Base-by-base conservation (phyloP, 2,888 invertebrate genomes). In the Heliconius erato region DNA sequence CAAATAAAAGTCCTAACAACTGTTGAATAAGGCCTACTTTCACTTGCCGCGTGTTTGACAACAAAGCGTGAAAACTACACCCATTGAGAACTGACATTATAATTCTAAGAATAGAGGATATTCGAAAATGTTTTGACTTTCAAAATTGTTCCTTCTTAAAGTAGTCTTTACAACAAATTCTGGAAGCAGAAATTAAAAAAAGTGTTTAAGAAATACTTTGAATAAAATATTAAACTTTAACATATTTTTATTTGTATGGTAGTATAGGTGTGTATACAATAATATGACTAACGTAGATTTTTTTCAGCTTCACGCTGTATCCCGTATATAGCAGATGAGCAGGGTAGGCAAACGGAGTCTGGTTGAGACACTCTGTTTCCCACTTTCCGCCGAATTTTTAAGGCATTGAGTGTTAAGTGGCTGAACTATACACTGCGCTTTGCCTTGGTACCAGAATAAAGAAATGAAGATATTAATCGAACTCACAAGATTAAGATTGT, bases 21-120 rank as follows among this genome's bases (percentile, higher is more conserved):
- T 12, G 3, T 14, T 3, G 1, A 3, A 28, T 32, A 76, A 63
- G 16, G 63, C 14, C n/a, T 40, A 76, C 28, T 76, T 80, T 80
- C 9, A 2, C 3, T 69, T 68, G 35, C 4, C 11, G 23, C 32
- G 3, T 16, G 23, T 28, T 54, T 28, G 28, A 28, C 40, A 44
- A 69, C 28, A 28, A 28, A n/a, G 80, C 80, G 80, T 76, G 80
- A 80, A 79, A 44, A 69, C 80, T 80, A 59, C 80, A 59, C 28
- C 69, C 68, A 80, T 80, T 80, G 54, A 80, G 59, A 23, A 28
- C 59, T 80, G 68, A 69, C 76, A 74, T 76, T 76, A 76, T 76
- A 59, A 26, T 63, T 76, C 63, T 76, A 40, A 63, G 76, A 76
- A 63, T 9, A 76, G 63, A 76, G 35, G n/a, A 76, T 35, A 76